Percentiles rank a stretch among this genome's conserved stretches.
Evolutionary conservation across 2,797 vertebrate genomes (phyloP).

Genomic region (Chlorospingus semifuscus): DNA sequence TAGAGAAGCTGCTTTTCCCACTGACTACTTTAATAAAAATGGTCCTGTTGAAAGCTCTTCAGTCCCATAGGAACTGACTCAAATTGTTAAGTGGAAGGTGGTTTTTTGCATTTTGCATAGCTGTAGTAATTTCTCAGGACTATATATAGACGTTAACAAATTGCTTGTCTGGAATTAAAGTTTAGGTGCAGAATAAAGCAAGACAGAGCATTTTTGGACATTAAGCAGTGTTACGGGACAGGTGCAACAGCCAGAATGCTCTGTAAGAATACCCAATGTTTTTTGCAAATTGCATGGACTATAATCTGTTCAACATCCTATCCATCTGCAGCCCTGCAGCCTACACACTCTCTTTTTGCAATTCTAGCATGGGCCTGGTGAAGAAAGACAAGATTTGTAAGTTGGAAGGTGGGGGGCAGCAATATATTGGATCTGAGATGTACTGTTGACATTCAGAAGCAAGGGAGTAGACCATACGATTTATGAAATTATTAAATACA

Average conservation of each 20-base stretch:
- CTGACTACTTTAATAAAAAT: not conserved
- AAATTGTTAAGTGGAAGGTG: not conserved
- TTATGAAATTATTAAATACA: not conserved
- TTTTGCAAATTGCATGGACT: not conserved
- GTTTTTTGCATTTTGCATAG: not conserved
- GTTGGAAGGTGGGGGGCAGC: not conserved
- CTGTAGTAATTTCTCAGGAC: slow-evolving; percentile 8
- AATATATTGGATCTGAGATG: not conserved
- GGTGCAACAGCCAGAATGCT: not conserved
- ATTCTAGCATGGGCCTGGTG: not conserved
- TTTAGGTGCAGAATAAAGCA: not conserved
- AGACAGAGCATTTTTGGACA: not conserved
- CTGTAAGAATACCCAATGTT: not conserved
- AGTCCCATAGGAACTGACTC: not conserved
- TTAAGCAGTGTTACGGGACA: not conserved
- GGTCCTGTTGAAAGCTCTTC: not conserved
- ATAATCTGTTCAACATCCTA: not conserved
- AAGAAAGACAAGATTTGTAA: not conserved
- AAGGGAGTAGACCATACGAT: not conserved
- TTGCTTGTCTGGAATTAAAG: not conserved
- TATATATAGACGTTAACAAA: not conserved
- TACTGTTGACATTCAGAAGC: not conserved
- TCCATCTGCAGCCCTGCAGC: not conserved
- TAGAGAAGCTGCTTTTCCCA: not conserved
- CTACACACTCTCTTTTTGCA: not conserved